phyloP scores from a whole-genome alignment of 2,113 vertebrate genomes.

The Alaudala cheleensis region DNA sequence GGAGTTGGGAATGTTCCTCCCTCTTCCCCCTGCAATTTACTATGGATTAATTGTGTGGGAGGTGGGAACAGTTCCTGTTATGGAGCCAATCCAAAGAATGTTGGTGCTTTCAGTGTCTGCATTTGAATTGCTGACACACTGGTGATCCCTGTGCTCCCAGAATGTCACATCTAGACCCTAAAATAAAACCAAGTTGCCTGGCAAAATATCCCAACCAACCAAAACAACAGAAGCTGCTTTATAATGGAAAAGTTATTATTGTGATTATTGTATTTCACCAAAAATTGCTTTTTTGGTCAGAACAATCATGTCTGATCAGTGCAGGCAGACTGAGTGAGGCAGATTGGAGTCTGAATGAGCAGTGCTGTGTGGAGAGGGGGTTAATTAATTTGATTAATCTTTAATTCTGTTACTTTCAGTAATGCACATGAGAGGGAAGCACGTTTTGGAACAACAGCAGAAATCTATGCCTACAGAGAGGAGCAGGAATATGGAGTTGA shows the following conservation, averaged over 20 bases:
- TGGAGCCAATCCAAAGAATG: background rate
- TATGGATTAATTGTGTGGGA: background rate
- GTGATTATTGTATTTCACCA: background rate
- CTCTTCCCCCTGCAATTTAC: background rate
- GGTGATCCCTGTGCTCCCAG: background rate
- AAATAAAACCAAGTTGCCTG: background rate
- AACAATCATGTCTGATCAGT: background rate
- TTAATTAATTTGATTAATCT: background rate
- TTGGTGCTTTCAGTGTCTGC: background rate
- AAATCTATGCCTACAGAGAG: conserved; percentile 96
- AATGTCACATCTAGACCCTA: background rate
- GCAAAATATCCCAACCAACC: background rate
- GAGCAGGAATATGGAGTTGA: conserved; percentile 96
- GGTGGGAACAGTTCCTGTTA: background rate
- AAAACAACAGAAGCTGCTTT: background rate
- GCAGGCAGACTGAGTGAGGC: background rate
- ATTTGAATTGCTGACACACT: background rate
- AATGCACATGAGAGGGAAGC: conserved; percentile 82
- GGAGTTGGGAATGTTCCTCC: background rate
- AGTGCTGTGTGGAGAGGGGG: background rate
- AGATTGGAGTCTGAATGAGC: background rate
- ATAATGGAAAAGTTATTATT: background rate
- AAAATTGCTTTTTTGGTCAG: background rate
- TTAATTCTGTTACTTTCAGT: conserved; percentile 58
- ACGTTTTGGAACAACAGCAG: conserved; percentile 95